Percentiles rank a stretch among this genome's conserved stretches.
Conservation (phyloP, 2,113 vertebrate genomes). For the Pandion haliaetus region DNA sequence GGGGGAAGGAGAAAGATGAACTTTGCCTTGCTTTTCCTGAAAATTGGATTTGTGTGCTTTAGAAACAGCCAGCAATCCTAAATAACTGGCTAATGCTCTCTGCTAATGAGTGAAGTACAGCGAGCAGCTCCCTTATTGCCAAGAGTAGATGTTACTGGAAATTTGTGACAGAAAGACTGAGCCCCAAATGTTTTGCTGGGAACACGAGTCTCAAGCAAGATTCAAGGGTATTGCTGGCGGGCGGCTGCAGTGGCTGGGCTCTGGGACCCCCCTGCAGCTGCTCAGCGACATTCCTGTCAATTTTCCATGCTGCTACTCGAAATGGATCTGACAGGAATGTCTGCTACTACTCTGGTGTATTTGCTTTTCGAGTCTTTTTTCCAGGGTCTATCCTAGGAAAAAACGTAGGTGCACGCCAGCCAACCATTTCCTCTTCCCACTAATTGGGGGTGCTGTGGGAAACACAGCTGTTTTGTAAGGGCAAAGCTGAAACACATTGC, state of each 20-base stretch:
- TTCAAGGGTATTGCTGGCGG: not conserved
- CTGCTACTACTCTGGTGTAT: not conserved
- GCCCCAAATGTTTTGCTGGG: not conserved
- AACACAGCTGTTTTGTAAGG: not conserved
- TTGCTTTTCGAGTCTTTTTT: slow-evolving; percentile 36
- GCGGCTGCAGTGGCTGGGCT: not conserved
- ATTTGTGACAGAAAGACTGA: not conserved
- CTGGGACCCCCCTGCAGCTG: slow-evolving; percentile 32
- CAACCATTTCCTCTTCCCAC: not conserved
- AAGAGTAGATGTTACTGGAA: slow-evolving; percentile 14
- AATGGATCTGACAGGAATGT: slow-evolving; percentile 44
- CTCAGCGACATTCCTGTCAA: slow-evolving; percentile 4
- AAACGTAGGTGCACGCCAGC: not conserved
- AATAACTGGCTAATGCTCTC: not conserved
- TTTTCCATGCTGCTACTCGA: not conserved
- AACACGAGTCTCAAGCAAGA: not conserved
- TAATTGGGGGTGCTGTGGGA: not conserved
- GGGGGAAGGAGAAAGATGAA: not conserved
- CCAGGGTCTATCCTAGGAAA: slow-evolving; percentile 18
- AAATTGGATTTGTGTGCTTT: not conserved
- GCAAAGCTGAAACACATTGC: not conserved
- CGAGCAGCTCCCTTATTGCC: not conserved
- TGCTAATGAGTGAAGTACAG: not conserved
- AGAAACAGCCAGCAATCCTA: not conserved
- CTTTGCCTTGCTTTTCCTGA: slow-evolving; percentile 37